Evolutionary conservation across 2,113 vertebrate genomes (phyloP).

Genomic region (Puffinus mauretanicus): DNA sequence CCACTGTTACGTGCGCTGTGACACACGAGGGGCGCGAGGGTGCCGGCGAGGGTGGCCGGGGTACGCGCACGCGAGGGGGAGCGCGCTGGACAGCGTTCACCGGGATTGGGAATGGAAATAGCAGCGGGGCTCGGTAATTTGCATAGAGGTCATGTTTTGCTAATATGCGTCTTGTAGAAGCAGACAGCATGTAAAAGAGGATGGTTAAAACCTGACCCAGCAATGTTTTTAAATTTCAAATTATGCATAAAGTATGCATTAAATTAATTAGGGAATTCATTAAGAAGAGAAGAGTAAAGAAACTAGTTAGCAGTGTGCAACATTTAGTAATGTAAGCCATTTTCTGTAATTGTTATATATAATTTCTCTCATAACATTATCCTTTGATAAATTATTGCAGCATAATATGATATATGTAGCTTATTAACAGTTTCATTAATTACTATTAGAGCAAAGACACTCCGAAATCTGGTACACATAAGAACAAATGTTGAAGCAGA

Average conservation of each 20-base stretch:
- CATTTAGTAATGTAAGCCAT: slow-evolving; percentile 86
- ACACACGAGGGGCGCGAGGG: neutral
- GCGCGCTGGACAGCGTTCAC: slow-evolving; percentile 59
- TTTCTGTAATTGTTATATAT: slow-evolving; percentile 90
- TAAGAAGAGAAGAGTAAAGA: slow-evolving; percentile 83
- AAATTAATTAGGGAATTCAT: slow-evolving; percentile 96
- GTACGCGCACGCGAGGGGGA: neutral
- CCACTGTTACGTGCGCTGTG: rapidly evolving
- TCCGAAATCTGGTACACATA: slow-evolving; percentile 80
- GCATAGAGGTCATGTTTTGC: slow-evolving; percentile 85
- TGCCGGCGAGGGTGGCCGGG: too few species aligned
- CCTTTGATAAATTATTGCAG: slow-evolving; percentile 80
- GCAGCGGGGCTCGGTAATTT: slow-evolving; percentile 77
- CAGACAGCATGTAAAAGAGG: slow-evolving; percentile 80
- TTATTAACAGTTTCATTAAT: slow-evolving; percentile 97
- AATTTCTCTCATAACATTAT: slow-evolving; percentile 91
- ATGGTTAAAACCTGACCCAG: slow-evolving; percentile 84
- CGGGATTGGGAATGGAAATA: slow-evolving; percentile 69
- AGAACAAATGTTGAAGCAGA: slow-evolving; percentile 87
- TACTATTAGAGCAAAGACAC: slow-evolving; percentile 84
- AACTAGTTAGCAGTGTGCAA: slow-evolving; percentile 76
- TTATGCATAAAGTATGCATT: slow-evolving; percentile 89
- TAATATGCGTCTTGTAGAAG: slow-evolving; percentile 84
- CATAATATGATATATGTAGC: slow-evolving; percentile 87
- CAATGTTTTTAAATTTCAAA: slow-evolving; percentile 87